phyloP scores from a whole-genome alignment of 2,888 invertebrate species.

The Rotaria socialis region DNA sequence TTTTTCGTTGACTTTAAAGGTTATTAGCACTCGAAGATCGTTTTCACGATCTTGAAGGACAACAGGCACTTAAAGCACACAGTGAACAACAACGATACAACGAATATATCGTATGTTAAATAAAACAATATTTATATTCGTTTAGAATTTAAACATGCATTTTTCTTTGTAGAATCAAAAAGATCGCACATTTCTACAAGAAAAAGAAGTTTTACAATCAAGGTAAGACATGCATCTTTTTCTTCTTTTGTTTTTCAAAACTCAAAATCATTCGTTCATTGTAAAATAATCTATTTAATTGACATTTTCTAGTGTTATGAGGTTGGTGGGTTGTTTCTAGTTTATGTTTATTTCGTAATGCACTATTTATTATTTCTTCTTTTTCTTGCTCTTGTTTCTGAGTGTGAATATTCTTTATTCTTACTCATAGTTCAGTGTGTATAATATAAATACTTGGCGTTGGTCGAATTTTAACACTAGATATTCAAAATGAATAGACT shows the following conservation, averaged over 20 bases:
- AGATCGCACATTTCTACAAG: background rate
- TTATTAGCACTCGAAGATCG: constrained; percentile 6
- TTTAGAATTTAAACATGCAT: too few species aligned
- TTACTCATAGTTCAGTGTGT: too few species aligned
- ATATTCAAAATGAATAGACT: too few species aligned
- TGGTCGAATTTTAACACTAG: too few species aligned
- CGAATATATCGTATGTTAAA: background rate
- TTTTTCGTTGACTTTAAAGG: background rate
- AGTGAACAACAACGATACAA: constrained; percentile 2
- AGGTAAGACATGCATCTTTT: background rate
- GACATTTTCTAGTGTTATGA: constrained; percentile 11
- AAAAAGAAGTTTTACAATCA: constrained; percentile 27
- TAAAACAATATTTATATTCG: too few species aligned
- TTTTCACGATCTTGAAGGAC: constrained; percentile 22
- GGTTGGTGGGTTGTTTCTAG: background rate
- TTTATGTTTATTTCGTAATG: too few species aligned
- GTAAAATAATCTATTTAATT: background rate
- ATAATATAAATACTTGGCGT: too few species aligned
- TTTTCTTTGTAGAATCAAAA: background rate
- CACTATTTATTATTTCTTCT: too few species aligned
- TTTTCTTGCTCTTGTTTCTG: too few species aligned
- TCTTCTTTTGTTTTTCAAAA: too few species aligned
- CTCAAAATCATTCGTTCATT: too few species aligned
- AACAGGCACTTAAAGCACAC: background rate
- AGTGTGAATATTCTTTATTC: too few species aligned